Conservation (phyloP, 1,140 invertebrate genomes). For the Mactra quadrangularis region DNA sequence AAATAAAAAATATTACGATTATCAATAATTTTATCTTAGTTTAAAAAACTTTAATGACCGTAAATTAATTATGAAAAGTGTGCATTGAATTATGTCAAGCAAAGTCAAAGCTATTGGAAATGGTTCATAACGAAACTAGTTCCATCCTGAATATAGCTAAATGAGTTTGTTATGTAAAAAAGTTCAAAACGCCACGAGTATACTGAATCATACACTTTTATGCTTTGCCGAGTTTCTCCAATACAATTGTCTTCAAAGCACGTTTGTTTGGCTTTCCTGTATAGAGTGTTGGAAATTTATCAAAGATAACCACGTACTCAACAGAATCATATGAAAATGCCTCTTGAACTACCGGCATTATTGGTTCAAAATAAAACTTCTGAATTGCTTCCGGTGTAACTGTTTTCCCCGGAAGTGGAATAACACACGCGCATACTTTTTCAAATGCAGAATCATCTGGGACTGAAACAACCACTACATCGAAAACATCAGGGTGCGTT, state of each 20-base stretch:
- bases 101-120: too few relatives aligned
- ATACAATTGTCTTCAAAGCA: background rate
- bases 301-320: background rate
- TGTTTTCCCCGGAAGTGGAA: slow-evolving; percentile 9
- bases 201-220: too few relatives aligned
- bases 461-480: slow-evolving; percentile 1
- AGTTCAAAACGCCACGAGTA: too few relatives aligned
- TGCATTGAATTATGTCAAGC: too few relatives aligned
- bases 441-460: background rate
- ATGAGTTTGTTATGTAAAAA: too few relatives aligned
- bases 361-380: background rate
- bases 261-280: slow-evolving; percentile 14
- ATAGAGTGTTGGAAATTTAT: background rate
- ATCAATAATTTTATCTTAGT: too few relatives aligned
- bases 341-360: background rate
- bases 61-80: too few relatives aligned
- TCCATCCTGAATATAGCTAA: too few relatives aligned
- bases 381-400: background rate
- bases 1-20: too few relatives aligned
- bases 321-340: background rate
- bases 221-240: too few relatives aligned
- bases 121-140: too few relatives aligned
- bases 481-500: slow-evolving; percentile 21
- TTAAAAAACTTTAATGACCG: too few relatives aligned
- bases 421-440: slow-evolving; percentile 8